Evolutionary conservation across 2,888 invertebrate genomes (phyloP), one percentile per base, ranked within the genome.

Genomic region (Metopia argyrocephala): DNA sequence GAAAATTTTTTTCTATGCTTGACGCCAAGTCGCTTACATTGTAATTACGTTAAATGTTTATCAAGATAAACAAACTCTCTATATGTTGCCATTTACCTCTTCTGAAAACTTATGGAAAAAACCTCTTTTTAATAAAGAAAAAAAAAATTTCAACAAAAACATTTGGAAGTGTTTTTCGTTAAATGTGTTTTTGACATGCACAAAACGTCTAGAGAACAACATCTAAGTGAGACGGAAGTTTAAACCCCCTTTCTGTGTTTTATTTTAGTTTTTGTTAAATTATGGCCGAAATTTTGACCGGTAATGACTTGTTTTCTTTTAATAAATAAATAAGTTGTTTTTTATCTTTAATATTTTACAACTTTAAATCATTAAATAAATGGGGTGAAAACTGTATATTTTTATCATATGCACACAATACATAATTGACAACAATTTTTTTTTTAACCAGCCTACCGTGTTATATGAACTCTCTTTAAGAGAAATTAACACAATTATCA

Each of bases 11-110:
- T 66, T 52, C 27, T 5, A 48, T 48, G 25, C 23, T 50, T 28
- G 48, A 23, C 69, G 48, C 31, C 62, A 76, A 48, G 59, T 50
- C 50, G 66, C 38, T 75, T 70, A 78, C 56, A 66, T 78, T 74
- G 78, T 81, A 81, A 81, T 81, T 78, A 70, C 50, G 81, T 81
- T 81, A 81, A 81, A 78, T 81, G 78, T 78, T 81, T 81, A 81
- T 81, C 81, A 62, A 78, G 81, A 81, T 81, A 81, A 81, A 57
- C 81, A 78, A 78, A 78, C 46, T 45, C 66, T 66, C 15, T n/a
- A 2, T n/a, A 50, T 38, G 57, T 52, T 25, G 7, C 23, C 20
- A 21, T 1, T 4, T 31, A 5, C 4, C 31, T 3, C 31, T 31
- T 31, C 4, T 31, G 5, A n/a, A n/a, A n/a, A n/a, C n/a, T n/a